phyloP scores from a whole-genome alignment of 2,888 invertebrate genomes.

The Tenthredo amoena region DNA sequence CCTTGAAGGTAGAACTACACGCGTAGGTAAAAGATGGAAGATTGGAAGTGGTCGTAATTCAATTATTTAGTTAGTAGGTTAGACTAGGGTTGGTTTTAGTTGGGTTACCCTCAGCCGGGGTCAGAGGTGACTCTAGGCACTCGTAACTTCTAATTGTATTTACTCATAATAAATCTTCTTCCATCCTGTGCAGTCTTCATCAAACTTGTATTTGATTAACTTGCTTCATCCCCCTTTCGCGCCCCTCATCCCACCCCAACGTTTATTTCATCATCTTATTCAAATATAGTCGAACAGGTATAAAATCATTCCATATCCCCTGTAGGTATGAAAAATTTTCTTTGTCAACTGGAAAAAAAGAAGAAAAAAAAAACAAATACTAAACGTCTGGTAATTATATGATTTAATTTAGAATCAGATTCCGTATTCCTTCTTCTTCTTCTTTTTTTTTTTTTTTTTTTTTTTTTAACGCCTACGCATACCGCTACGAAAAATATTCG shows the following conservation, averaged over 20 bases:
- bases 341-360: not conserved
- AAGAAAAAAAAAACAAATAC: not conserved
- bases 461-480: not conserved
- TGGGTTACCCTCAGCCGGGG: constrained; percentile 64
- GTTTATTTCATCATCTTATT: not conserved
- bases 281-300: not conserved
- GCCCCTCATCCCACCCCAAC: not conserved
- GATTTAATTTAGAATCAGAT: not conserved
- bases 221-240: constrained; percentile 41
- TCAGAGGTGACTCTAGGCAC: constrained; percentile 66
- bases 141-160: constrained; percentile 70
- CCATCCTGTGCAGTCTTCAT: constrained; percentile 51
- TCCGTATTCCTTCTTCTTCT: not conserved
- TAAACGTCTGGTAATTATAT: not conserved
- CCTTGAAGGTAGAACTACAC: not conserved
- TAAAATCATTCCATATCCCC: not conserved
- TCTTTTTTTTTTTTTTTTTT: not conserved
- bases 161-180: constrained; percentile 69
- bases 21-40: constrained; percentile 49
- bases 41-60: constrained; percentile 64
- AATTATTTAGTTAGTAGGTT: constrained; percentile 68
- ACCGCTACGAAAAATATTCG: not conserved
- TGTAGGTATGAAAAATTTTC: not conserved
- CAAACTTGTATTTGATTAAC: constrained; percentile 58
- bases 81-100: constrained; percentile 57